Percentiles rank a stretch among this genome's conserved stretches.
Conservation (phyloP, 2,797 vertebrate genomes). For the Macrochelys suwanniensis region DNA sequence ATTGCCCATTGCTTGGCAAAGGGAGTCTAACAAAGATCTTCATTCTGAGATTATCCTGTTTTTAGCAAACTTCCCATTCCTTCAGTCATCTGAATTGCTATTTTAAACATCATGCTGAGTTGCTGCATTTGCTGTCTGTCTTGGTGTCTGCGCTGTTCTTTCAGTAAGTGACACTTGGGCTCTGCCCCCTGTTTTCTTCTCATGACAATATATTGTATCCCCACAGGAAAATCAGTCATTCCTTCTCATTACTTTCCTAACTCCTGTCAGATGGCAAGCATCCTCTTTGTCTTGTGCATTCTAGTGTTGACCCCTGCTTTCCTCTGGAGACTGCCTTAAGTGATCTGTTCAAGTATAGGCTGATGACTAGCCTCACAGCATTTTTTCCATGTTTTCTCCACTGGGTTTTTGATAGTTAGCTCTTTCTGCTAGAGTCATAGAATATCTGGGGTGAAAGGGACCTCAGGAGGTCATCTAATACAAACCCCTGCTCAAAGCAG, state of each 20-base stretch:
- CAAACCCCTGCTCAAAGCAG: too few species aligned
- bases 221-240: conserved; percentile 20
- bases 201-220: not conserved
- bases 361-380: not conserved
- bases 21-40: not conserved
- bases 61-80: not conserved
- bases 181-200: not conserved
- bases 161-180: not conserved
- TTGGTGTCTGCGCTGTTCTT: not conserved
- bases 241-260: not conserved
- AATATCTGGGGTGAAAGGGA: too few species aligned
- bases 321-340: not conserved
- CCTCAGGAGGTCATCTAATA: too few species aligned
- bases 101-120: conserved; percentile 39
- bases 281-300: not conserved
- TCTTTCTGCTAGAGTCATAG: not conserved
- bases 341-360: not conserved
- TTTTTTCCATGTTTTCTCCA: not conserved
- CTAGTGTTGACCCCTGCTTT: not conserved
- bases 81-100: conserved; percentile 9
- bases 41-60: not conserved
- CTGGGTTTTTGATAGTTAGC: not conserved
- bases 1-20: rapidly evolving
- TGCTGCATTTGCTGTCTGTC: conserved; percentile 37
- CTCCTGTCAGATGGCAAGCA: not conserved